phyloP scores from a whole-genome alignment of 2,888 invertebrate genomes.

The Liodrosophila aerea region DNA sequence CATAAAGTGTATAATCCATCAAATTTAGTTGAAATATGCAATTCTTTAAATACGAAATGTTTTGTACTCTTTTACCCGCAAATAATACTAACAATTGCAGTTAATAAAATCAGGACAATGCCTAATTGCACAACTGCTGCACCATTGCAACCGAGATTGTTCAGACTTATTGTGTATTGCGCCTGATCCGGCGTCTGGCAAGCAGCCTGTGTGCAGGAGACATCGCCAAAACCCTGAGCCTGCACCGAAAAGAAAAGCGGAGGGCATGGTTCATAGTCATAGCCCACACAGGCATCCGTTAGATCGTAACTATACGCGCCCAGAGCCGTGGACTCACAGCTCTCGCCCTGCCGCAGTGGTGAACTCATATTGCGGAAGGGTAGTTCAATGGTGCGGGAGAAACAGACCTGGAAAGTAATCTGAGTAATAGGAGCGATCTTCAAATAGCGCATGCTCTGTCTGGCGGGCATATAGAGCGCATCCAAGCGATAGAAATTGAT shows the following conservation, averaged over 20 bases:
- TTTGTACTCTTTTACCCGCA: too few species aligned
- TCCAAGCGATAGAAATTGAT: slow-evolving; percentile 87
- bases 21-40: too few species aligned
- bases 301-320: slow-evolving; percentile 84
- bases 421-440: slow-evolving; percentile 84
- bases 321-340: slow-evolving; percentile 85
- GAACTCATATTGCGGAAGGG: slow-evolving; percentile 83
- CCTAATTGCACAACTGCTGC: slow-evolving; percentile 9
- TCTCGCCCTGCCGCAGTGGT: slow-evolving; percentile 81
- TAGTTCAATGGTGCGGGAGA: slow-evolving; percentile 84
- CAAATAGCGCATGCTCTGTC: slow-evolving; percentile 83
- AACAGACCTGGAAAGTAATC: slow-evolving; percentile 85
- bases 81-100: not conserved
- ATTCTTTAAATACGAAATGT: too few species aligned
- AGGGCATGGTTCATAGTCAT: slow-evolving; percentile 85
- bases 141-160: slow-evolving; percentile 87
- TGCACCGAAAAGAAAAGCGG: slow-evolving; percentile 88
- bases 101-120: slow-evolving; percentile 1
- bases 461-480: slow-evolving; percentile 87
- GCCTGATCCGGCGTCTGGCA: slow-evolving; percentile 88
- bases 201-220: slow-evolving; percentile 84
- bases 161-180: slow-evolving; percentile 86
- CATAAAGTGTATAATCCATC: too few species aligned
- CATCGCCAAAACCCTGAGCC: slow-evolving; percentile 72
- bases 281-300: slow-evolving; percentile 84